phyloP scores from a whole-genome alignment of 2,113 vertebrate genomes.

The Gasterosteus nipponicus region DNA sequence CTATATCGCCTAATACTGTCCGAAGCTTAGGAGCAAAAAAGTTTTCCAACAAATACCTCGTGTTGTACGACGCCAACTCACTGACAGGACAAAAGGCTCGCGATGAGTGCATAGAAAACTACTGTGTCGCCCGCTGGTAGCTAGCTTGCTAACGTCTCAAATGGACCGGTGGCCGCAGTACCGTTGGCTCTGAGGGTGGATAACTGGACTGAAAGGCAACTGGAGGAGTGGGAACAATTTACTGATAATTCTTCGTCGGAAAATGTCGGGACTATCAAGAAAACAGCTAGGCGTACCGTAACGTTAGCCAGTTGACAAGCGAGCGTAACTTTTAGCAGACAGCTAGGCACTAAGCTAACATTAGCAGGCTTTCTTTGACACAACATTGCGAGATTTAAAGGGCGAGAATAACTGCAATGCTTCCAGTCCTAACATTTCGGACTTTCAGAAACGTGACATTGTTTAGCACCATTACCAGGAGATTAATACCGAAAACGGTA shows the following conservation, averaged over 20 bases:
- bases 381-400: constrained; percentile 56
- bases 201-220: not conserved
- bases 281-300: not conserved
- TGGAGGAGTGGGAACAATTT: not conserved
- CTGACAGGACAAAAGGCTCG: constrained; percentile 74
- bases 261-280: not conserved
- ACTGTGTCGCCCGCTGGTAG: constrained; percentile 68
- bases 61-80: constrained; percentile 36
- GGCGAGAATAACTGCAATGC: constrained; percentile 31
- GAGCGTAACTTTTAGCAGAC: constrained; percentile 70
- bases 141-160: constrained; percentile 62
- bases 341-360: constrained; percentile 63
- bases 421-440: not conserved
- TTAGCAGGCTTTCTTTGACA: constrained; percentile 62
- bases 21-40: not conserved
- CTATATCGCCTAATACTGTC: no score
- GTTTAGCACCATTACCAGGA: accelerated
- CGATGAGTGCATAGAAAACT: constrained; percentile 53
- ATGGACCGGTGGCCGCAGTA: constrained; percentile 4
- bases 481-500: not conserved
- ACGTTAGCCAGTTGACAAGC: constrained; percentile 18
- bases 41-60: constrained; percentile 32
- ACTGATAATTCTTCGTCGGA: not conserved
- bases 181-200: not conserved
- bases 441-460: not conserved